A percentile compares a stretch with the other conserved stretches of the same genome.
Evolutionary conservation across 2,113 vertebrate species (phyloP).

Genomic region (Vireo altiloquus): DNA sequence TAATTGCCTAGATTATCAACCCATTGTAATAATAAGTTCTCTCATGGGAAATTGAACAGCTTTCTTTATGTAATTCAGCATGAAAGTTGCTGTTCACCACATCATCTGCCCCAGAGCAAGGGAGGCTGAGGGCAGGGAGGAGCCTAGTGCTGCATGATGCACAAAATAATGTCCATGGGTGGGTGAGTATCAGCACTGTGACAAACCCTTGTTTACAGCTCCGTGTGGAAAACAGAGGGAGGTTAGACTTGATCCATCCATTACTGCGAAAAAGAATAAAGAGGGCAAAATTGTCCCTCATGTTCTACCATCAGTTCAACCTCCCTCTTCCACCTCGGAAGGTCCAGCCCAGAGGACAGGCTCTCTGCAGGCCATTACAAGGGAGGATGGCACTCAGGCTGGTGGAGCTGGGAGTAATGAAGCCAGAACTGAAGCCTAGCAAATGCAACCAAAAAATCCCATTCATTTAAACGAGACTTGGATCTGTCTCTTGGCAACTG

Average conservation of each 20-base stretch:
- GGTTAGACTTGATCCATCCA: neutral
- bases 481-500: slow-evolving; percentile 1
- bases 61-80: neutral
- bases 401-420: neutral
- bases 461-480: slow-evolving; percentile 34
- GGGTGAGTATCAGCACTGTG: neutral
- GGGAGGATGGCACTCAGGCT: neutral
- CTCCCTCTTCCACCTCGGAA: neutral
- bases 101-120: neutral
- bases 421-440: neutral
- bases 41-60: neutral
- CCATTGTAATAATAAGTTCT: neutral
- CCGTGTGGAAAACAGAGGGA: neutral
- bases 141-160: neutral
- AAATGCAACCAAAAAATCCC: neutral
- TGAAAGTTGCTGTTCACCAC: neutral
- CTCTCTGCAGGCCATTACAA: rapidly evolving
- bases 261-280: neutral
- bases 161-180: neutral
- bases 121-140: neutral
- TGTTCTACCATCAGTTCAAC: neutral
- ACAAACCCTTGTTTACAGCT: neutral
- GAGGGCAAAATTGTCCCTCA: neutral
- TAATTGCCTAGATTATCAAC: neutral
- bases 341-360: neutral